Conservation (phyloP, 2,888 invertebrate genomes). For the Kryphioiulus occultus region DNA sequence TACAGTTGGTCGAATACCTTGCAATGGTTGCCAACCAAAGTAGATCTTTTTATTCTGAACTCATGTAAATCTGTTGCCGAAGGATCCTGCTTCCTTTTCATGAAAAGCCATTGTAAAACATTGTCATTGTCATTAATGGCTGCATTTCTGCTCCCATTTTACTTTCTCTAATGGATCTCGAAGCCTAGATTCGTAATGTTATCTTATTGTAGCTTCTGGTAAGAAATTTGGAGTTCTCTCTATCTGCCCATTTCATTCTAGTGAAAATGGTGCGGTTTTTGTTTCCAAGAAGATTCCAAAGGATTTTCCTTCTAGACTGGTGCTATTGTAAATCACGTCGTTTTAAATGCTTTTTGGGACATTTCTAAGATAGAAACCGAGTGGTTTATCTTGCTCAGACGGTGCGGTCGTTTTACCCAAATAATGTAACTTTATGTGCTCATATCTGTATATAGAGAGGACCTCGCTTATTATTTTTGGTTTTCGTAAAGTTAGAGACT, state of each 20-base stretch:
- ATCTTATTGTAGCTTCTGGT: neutral
- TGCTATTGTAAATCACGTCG: neutral
- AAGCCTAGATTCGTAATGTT: neutral
- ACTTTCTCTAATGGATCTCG: neutral
- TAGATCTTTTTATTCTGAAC: neutral
- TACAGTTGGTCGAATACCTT: no score
- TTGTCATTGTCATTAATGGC: neutral
- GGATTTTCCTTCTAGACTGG: neutral
- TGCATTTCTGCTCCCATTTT: neutral
- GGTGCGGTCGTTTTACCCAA: neutral
- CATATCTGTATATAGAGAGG: neutral
- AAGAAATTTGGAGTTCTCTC: neutral
- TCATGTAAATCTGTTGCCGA: neutral
- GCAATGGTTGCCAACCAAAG: no score
- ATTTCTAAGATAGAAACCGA: neutral
- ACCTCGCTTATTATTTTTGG: slow-evolving; percentile 8
- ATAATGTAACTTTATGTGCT: neutral
- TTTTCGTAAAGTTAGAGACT: neutral
- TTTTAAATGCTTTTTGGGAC: neutral
- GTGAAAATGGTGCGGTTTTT: neutral
- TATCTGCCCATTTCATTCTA: neutral
- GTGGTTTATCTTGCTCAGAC: slow-evolving; percentile 6
- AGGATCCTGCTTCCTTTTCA: neutral
- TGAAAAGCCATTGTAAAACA: neutral
- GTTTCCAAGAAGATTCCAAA: neutral